Evolutionary conservation across 2,113 vertebrate genomes (phyloP).

Genomic region (Halcyon senegalensis): DNA sequence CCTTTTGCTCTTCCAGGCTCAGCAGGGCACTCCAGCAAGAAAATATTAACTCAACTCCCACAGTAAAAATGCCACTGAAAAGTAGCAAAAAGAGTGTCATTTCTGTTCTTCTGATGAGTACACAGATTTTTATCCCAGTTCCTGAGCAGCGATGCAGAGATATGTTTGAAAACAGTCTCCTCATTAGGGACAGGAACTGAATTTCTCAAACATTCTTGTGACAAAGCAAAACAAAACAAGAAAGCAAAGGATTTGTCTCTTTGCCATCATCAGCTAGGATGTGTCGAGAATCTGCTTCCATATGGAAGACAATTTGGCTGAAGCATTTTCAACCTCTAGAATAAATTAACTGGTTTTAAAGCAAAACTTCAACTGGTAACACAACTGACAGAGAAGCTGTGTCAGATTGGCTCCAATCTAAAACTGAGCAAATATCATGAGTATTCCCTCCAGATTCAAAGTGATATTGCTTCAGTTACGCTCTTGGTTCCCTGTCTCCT

Average conservation of each 20-base stretch:
- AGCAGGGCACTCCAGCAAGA: neutral
- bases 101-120: neutral
- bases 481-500: neutral
- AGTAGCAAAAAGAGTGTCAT: neutral
- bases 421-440: neutral
- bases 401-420: neutral
- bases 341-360: neutral
- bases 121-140: neutral
- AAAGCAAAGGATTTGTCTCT: neutral
- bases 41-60: neutral
- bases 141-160: neutral
- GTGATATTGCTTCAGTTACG: neutral
- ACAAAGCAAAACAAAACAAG: neutral
- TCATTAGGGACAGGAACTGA: neutral
- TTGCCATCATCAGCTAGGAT: neutral
- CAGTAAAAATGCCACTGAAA: neutral
- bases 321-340: slow-evolving; percentile 17
- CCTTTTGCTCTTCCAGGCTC: neutral
- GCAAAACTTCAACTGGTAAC: neutral
- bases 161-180: neutral
- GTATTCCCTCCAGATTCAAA: neutral
- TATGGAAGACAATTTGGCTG: neutral
- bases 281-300: neutral
- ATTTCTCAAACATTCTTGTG: neutral
- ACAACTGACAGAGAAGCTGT: neutral